Conservation (phyloP, 2,797 vertebrate species). For the Discoglossus pictus region DNA sequence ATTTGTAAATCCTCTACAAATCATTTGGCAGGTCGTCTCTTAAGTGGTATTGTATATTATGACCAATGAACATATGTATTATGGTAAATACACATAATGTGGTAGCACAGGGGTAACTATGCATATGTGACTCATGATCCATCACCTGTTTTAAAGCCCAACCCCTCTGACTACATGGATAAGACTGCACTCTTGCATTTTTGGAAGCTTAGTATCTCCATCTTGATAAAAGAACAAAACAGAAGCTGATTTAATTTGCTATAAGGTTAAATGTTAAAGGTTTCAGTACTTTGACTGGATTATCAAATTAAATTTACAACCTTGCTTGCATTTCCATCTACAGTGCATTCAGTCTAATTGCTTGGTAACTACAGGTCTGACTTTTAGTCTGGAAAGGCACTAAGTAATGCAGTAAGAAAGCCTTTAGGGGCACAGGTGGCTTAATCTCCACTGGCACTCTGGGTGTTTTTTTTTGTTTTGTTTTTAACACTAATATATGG, state of each 20-base stretch:
- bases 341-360: constrained; percentile 59
- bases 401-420: constrained; percentile 50
- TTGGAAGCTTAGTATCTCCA: too few species aligned
- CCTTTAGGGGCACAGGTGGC: constrained; percentile 64
- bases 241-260: constrained; percentile 56
- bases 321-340: constrained; percentile 59
- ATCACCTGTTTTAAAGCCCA: too few species aligned
- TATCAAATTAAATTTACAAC: constrained; percentile 60
- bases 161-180: too few species aligned
- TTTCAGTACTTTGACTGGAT: constrained; percentile 58
- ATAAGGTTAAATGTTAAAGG: constrained; percentile 58
- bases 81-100: too few species aligned
- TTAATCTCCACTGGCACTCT: constrained; percentile 54
- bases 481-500: constrained; percentile 10
- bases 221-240: constrained; percentile 13
- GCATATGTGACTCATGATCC: too few species aligned
- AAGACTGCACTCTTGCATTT: too few species aligned
- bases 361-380: constrained; percentile 58
- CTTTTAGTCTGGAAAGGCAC: constrained; percentile 56
- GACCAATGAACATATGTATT: too few species aligned
- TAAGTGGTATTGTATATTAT: too few species aligned
- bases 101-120: too few species aligned
- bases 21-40: too few species aligned
- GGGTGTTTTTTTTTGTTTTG: constrained; percentile 58
- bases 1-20: too few species aligned